Conservation (phyloP, 2,888 invertebrate genomes). For the Drosophila hawaiiensis region DNA sequence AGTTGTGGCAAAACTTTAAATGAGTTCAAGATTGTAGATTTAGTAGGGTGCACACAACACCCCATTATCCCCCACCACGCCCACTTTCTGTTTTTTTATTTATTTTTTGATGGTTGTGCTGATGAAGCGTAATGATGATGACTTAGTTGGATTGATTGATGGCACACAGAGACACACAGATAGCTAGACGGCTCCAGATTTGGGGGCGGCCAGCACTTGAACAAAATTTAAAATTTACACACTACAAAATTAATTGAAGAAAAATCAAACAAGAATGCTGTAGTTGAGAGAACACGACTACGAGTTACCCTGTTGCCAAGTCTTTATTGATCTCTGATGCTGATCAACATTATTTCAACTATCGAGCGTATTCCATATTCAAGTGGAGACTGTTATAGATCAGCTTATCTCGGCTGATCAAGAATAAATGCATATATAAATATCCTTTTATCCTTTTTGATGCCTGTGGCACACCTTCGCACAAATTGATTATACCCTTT, state of each 20-base stretch:
- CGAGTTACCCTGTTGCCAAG: too few species aligned
- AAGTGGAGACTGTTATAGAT: too few species aligned
- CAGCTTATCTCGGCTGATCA: neutral
- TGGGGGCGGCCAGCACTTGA: neutral
- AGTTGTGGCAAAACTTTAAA: conserved; percentile 74
- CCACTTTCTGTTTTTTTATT: conserved; percentile 14
- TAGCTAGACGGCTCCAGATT: neutral
- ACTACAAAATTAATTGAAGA: neutral
- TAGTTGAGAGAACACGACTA: too few species aligned
- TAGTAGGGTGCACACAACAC: conserved; percentile 7
- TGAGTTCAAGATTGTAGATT: conserved; percentile 75
- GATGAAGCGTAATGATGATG: conserved; percentile 77
- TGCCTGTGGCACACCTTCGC: neutral
- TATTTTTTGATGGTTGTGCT: conserved; percentile 26
- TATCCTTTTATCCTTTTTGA: too few species aligned
- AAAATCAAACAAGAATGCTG: too few species aligned
- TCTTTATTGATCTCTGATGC: neutral
- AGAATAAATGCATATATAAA: neutral
- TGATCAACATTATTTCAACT: too few species aligned
- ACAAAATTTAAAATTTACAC: conserved; percentile 37
- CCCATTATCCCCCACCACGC: conserved; percentile 24
- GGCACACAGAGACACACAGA: conserved; percentile 9
- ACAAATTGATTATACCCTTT: neutral
- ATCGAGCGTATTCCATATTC: too few species aligned
- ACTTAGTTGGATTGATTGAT: conserved; percentile 66